A percentile compares a stretch with the other conserved stretches of the same genome.
phyloP scores from a whole-genome alignment of 2,888 invertebrate genomes.

The Clivina fossor region DNA sequence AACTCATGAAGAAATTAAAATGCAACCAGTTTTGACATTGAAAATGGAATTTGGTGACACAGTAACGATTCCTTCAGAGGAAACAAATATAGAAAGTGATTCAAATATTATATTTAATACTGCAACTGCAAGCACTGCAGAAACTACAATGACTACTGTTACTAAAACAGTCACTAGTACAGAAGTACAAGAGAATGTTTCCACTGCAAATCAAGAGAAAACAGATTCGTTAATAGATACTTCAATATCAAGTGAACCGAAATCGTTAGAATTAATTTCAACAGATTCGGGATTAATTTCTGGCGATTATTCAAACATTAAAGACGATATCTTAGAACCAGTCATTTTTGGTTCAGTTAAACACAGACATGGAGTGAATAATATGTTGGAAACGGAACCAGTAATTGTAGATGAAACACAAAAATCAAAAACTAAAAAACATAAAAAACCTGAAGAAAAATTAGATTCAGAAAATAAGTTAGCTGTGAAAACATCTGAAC shows the following conservation, averaged over 20 bases:
- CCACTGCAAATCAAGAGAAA: constrained; percentile 10
- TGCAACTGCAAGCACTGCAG: not conserved
- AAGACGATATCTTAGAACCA: constrained; percentile 53
- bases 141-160: constrained; percentile 33
- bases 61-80: constrained; percentile 5
- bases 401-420: constrained; percentile 35
- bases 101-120: too few relatives aligned
- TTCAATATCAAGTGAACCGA: constrained; percentile 27
- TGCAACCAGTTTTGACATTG: constrained; percentile 66
- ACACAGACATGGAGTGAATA: constrained; percentile 52
- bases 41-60: constrained; percentile 60
- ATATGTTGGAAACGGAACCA: constrained; percentile 34
- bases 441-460: constrained; percentile 25
- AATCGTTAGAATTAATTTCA: constrained; percentile 34
- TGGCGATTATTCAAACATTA: constrained; percentile 32
- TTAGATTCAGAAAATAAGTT: constrained; percentile 10
- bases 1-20: constrained; percentile 71
- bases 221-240: constrained; percentile 24
- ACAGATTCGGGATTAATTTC: constrained; percentile 36
- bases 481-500: constrained; percentile 33
- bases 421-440: constrained; percentile 5
- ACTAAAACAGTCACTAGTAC: constrained; percentile 22
- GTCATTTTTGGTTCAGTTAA: constrained; percentile 66
- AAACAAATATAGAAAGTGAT: constrained; percentile 37
- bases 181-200: constrained; percentile 19